Conservation (phyloP, 2,113 vertebrate species). For the Prionailurus viverrinus region DNA sequence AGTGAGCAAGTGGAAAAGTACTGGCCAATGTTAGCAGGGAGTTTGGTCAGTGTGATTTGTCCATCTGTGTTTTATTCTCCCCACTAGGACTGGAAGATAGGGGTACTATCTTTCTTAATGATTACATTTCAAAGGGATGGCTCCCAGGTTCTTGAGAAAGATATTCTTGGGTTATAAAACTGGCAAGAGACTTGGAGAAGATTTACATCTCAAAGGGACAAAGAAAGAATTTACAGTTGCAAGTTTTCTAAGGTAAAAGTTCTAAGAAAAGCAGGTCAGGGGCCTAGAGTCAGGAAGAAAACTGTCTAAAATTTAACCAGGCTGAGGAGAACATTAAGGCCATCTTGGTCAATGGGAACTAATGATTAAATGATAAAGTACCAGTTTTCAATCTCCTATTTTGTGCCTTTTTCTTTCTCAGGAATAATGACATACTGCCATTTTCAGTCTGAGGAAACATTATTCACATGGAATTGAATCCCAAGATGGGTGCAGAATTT, state of each 20-base stretch:
- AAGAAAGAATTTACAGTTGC: not conserved
- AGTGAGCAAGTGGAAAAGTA: not conserved
- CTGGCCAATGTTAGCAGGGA: not conserved
- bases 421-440: not conserved
- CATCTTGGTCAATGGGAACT: not conserved
- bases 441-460: not conserved
- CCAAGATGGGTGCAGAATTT: not conserved
- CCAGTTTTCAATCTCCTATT: not conserved
- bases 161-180: not conserved
- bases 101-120: not conserved
- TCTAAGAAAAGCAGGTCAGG: not conserved
- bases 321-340: not conserved
- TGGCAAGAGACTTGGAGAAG: not conserved
- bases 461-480: conserved; percentile 22
- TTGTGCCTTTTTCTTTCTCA: not conserved
- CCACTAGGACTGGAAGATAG: not conserved
- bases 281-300: not conserved
- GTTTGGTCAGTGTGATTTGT: not conserved
- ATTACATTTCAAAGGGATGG: not conserved
- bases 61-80: not conserved
- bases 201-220: conserved; percentile 20
- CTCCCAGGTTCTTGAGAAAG: not conserved
- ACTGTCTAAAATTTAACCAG: not conserved
- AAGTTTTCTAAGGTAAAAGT: conserved; percentile 49
- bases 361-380: not conserved